phyloP scores from a whole-genome alignment of 2,797 vertebrate species.

The Gambelia wislizenii region DNA sequence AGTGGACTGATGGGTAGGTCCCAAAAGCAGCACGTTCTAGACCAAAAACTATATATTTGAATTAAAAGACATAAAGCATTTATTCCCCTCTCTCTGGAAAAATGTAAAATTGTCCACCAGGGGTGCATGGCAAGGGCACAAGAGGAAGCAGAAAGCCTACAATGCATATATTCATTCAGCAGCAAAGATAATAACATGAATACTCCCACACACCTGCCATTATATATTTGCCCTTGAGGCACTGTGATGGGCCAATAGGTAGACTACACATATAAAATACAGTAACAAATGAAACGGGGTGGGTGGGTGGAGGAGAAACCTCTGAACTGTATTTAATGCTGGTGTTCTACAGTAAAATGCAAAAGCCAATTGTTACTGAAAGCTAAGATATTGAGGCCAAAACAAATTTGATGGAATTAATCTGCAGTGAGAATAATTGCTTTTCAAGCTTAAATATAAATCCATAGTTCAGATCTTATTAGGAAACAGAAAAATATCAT shows the following conservation, averaged over 20 bases:
- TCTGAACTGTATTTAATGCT: slow-evolving; percentile 45
- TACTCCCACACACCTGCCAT: not conserved
- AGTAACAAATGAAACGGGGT: not conserved
- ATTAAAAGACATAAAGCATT: not conserved
- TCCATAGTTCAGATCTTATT: slow-evolving; percentile 23
- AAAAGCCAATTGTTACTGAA: slow-evolving; percentile 59
- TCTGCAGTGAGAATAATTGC: slow-evolving; percentile 12
- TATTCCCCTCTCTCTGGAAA: not conserved
- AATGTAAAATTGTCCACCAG: not conserved
- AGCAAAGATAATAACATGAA: not conserved
- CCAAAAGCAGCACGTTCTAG: slow-evolving; percentile 9
- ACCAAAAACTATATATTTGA: not conserved
- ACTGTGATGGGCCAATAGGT: not conserved
- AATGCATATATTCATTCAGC: not conserved
- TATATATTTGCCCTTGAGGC: not conserved
- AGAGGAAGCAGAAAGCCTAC: not conserved
- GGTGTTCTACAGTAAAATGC: slow-evolving; percentile 6
- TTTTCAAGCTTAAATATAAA: slow-evolving; percentile 11
- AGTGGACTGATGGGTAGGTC: slow-evolving; percentile 5
- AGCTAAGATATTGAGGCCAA: slow-evolving; percentile 51
- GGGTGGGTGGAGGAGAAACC: slow-evolving; percentile 17
- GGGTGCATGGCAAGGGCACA: not conserved
- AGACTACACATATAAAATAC: not conserved
- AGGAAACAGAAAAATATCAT: slow-evolving; percentile 16
- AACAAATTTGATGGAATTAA: slow-evolving; percentile 51